Base-by-base conservation (phyloP, 2,888 invertebrate genomes). In the Bruchidius siliquastri region DNA sequence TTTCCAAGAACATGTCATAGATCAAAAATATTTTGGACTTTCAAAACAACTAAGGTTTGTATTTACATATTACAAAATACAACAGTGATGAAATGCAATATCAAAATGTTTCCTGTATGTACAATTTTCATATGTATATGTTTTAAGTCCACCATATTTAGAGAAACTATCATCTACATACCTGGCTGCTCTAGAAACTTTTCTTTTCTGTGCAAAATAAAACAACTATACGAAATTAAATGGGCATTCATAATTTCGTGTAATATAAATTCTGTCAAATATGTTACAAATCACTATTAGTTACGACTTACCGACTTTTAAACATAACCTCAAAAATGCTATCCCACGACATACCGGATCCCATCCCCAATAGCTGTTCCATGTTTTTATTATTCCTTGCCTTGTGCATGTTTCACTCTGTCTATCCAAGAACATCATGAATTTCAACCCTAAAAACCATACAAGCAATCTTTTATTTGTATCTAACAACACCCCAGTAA, bases 271-370 rank as follows among this genome's bases (percentile, higher is more conserved):
- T 49, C 8, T 4, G 1, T 49, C 49, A 49, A 69, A 69, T 73
- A 71, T 68, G 71, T 49, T 71, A 69, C 49, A 66, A 73, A 71
- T 71, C 70, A 68, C 68, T 68, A 21, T 21, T 2, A 68, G 8
- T 21, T 22, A 68, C 22, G 22, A 75, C 75, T 75, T 75, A 75
- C 75, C 75, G 71, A 49, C 73, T 67, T 21, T 75, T 75, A 75
- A 74, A 75, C 75, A 75, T 75, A 75, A 75, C 74, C 71, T 75
- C 75, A 72, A 75, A 75, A 74, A 75, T 75, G 72, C 69, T 75
- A 74, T 75, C 74, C 75, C 75, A 75, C 67, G 74, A 70, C 67
- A 75, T 71, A 32, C 69, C 72, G 20, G 75, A 75, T 71, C 71
- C 74, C 75, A 71, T 49, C 72, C 72, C 73, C 75, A 67, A 71